Base-by-base conservation (phyloP, 2,888 invertebrate species). In the Pandemis corylana region DNA sequence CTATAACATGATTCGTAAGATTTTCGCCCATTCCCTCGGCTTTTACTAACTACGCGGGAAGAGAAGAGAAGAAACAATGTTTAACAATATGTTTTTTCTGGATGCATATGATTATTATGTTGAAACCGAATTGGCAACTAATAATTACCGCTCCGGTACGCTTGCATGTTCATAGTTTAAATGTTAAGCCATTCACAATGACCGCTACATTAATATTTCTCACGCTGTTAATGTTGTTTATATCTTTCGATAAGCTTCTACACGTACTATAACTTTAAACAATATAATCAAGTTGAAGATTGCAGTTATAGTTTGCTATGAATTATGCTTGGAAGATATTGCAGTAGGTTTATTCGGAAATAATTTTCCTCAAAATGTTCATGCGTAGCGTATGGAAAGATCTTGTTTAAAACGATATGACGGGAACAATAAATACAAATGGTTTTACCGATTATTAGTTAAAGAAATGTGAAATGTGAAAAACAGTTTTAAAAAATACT, bases 221-320 rank as follows among this genome's bases (percentile, higher is more conserved):
- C 75, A 71, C 75, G 75, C 75, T 63, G 66, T 67, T 75, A 67
- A 75, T 56, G 66, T 75, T 63, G 70, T 75, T 75, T 75, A 75
- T 75, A 75, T 71, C 66, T 56, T 44, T 53, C 67, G 75, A 75
- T 75, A 75, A 71, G 75, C 75, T 20, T 15, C 70, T 71, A 63
- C 75, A 71, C 69, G 69, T 75, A 44, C 66, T 67, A 67, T 67
- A 71, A 75, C 70, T 75, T 75, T 70, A 62, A 71, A 74, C 69
- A 70, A 66, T 74, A 65, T 74, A 74, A 75, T 71, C 67, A 62
- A 28, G 71, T 67, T 62, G 44, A 53, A 68, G 46, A 75, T 71
- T 71, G 70, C 71, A 67, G 67, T 63, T 66, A 68, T 75, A 56
- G 67, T 75, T 67, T 56, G 62, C 67, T 46, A 56, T 72, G 53